Base-by-base conservation (phyloP, 2,113 vertebrate species). In the Cyanoramphus novaezelandiae region DNA sequence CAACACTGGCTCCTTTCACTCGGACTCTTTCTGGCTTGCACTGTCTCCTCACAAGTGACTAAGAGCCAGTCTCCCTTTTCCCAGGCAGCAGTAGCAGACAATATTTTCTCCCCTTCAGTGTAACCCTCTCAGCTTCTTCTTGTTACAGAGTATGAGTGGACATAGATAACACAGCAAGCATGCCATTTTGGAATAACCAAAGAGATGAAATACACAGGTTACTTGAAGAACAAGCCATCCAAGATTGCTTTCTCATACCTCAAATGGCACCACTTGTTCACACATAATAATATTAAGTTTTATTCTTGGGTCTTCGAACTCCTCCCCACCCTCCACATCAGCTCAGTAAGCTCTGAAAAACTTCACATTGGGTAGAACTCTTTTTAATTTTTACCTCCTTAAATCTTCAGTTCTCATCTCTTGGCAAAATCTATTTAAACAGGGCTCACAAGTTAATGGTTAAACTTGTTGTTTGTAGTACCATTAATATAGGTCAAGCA, bases 391-490 rank as follows among this genome's bases (percentile, higher is more conserved):
- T 94, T 88, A 84, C 94, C 85, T 69, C 88, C 62, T 93, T 86
- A 96, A 96, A 91, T 78, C 95, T 91, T 49, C 94, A 52, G 74
- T 91, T 94, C 96, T 78, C 97, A 83, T 96, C 90, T 88, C 93
- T 90, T 91, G 91, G 86, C 88, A 95, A 97, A 96, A 97, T 97
- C 97, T 96, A 97, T 98, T 98, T 97, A 98, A 98, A 97, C 95
- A 75, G 94, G 21, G 78, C 81, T 94, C 77, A 93, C 74, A 82
- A 97, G 98, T 98, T 99, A 99, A 98, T 98, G 97, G 97, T 99
- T 98, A 99, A 98, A 80, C 96, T 93, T 97, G 93, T 96, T 98
- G 97, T 98, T 98, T 98, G 97, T 97, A 97, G 95, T 96, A 86
- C 98, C 97, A 97, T 98, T 98, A 98, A 97, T 98, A 97, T 88